Percentiles rank a stretch among this genome's conserved stretches.
Evolutionary conservation across 2,888 invertebrate species (phyloP).

Genomic region (Temnothorax ravouxi): DNA sequence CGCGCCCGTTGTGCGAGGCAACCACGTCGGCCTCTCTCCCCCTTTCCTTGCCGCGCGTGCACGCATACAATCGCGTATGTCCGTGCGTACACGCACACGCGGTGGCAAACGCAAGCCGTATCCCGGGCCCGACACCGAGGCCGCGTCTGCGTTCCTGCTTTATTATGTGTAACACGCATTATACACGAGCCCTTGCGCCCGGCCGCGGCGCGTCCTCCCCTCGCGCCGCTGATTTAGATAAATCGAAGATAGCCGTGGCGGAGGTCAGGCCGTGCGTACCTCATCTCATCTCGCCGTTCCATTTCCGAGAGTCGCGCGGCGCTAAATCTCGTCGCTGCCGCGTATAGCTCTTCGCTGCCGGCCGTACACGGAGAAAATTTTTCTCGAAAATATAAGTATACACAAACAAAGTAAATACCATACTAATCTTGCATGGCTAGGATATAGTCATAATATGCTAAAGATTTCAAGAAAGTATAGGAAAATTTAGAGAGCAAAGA

Average conservation of each 20-base stretch:
- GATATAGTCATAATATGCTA: too few species aligned
- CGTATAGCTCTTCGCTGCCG: slow-evolving; percentile 39
- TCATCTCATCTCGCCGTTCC: slow-evolving; percentile 50
- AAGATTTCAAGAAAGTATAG: too few species aligned
- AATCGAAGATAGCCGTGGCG: slow-evolving; percentile 73
- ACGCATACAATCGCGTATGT: slow-evolving; percentile 6
- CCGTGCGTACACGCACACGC: slow-evolving; percentile 31
- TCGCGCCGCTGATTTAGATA: slow-evolving; percentile 79
- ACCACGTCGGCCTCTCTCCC: slow-evolving; percentile 62
- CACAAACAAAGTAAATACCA: too few species aligned
- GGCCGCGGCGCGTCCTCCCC: slow-evolving; percentile 29
- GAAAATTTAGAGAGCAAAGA: too few species aligned
- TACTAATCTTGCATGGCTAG: too few species aligned
- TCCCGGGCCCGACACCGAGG: slow-evolving; percentile 65
- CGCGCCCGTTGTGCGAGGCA: slow-evolving; percentile 75
- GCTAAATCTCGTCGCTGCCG: slow-evolving; percentile 47
- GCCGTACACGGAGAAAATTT: too few species aligned
- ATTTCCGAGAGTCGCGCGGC: slow-evolving; percentile 49
- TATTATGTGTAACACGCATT: slow-evolving; percentile 78
- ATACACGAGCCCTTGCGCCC: slow-evolving; percentile 68
- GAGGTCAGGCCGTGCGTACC: slow-evolving; percentile 55
- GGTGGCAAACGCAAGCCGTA: slow-evolving; percentile 58
- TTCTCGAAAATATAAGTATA: too few species aligned
- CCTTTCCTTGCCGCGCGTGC: slow-evolving; percentile 44
- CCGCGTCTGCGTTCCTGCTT: slow-evolving; percentile 74